Percentiles rank a stretch among this genome's conserved stretches.
Evolutionary conservation across 2,113 vertebrate species (phyloP).

Genomic region (Anser cygnoides): DNA sequence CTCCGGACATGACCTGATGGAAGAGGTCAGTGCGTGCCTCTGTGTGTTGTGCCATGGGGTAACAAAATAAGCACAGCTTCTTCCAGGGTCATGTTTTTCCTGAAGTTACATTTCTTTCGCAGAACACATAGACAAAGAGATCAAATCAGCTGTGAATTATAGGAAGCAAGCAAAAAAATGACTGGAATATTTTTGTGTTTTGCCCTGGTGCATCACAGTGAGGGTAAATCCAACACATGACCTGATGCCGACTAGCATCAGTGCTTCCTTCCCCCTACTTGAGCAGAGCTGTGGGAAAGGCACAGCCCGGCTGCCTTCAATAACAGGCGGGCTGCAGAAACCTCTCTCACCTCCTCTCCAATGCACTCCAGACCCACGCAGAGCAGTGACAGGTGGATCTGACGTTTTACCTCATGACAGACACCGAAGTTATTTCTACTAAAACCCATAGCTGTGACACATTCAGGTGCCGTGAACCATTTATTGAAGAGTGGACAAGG

Average conservation of each 20-base stretch:
- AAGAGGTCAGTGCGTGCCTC: fast-evolving
- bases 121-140: not conserved
- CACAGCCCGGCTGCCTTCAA: not conserved
- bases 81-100: not conserved
- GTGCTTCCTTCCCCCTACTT: fast-evolving
- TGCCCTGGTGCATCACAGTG: not conserved
- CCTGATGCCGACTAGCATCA: not conserved
- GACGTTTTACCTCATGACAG: not conserved
- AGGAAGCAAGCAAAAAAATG: not conserved
- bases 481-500: not conserved
- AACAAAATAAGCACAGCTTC: not conserved
- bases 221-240: not conserved
- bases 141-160: not conserved
- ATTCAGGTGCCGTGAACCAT: not conserved
- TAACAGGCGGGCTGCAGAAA: not conserved
- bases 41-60: fast-evolving
- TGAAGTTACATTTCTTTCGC: not conserved
- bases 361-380: not conserved
- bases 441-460: not conserved
- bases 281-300: not conserved
- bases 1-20: not conserved
- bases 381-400: not conserved
- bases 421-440: not conserved
- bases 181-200: not conserved
- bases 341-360: not conserved